Evolutionary conservation across 2,888 invertebrate species (phyloP).

Genomic region (Yponomeuta malinellus): DNA sequence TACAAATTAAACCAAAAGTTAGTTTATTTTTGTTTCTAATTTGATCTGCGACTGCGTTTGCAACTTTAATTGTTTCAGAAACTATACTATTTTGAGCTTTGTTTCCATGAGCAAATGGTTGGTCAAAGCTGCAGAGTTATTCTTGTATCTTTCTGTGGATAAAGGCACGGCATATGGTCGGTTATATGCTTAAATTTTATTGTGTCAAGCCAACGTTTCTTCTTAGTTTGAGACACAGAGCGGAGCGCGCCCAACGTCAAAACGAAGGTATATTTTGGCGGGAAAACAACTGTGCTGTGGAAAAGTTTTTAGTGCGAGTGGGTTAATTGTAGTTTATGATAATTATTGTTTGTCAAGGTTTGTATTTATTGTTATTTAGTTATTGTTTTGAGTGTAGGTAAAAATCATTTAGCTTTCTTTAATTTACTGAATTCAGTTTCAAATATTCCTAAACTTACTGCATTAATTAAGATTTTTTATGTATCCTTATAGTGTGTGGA

Average conservation of each 20-base stretch:
- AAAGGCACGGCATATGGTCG: slow-evolving; percentile 20
- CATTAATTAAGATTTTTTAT: too few species aligned
- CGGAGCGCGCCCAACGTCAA: slow-evolving; percentile 36
- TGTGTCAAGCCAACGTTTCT: slow-evolving; percentile 46
- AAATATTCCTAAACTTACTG: too few species aligned
- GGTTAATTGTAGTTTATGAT: background rate
- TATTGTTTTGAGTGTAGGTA: background rate
- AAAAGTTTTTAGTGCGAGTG: background rate
- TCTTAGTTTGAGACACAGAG: slow-evolving; percentile 49
- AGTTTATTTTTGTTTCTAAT: background rate
- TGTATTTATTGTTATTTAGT: background rate
- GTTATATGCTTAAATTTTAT: slow-evolving; percentile 40
- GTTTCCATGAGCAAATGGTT: background rate
- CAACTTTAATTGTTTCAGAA: background rate
- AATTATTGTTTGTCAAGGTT: background rate
- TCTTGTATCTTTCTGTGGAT: background rate
- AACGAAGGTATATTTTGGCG: slow-evolving; percentile 6
- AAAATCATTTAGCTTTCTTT: background rate
- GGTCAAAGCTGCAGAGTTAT: background rate
- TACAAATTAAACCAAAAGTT: background rate
- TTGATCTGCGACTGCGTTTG: background rate
- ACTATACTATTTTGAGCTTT: background rate
- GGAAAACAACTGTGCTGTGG: slow-evolving; percentile 7
- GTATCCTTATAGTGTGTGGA: too few species aligned
- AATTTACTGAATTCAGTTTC: too few species aligned